Percentiles rank a stretch among this genome's conserved stretches.
Evolutionary conservation across 2,797 vertebrate species (phyloP).

Genomic region (Hippocampus kuda): DNA sequence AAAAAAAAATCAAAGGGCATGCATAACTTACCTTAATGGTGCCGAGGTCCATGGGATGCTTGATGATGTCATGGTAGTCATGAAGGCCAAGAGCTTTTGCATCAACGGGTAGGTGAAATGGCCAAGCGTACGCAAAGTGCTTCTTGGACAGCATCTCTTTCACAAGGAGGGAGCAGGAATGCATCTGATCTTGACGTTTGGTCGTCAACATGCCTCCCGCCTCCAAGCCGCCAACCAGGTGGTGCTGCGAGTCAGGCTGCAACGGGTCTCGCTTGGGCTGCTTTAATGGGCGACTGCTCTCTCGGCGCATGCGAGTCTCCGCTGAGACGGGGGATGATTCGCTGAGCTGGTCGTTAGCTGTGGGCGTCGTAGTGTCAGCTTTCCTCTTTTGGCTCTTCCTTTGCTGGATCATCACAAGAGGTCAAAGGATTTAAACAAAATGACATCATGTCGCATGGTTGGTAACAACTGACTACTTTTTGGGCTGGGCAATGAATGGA

Average conservation of each 20-base stretch:
- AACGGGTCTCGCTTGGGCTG: conserved; percentile 72
- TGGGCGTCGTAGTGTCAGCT: conserved; percentile 90
- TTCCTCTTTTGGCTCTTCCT: conserved; percentile 92
- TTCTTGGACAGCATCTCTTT: conserved; percentile 72
- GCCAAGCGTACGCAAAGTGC: conserved; percentile 83
- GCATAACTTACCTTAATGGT: conserved; percentile 71
- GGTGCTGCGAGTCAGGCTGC: conserved; percentile 71
- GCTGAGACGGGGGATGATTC: conserved; percentile 73
- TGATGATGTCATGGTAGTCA: conserved; percentile 90
- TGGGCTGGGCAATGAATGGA: too few relatives aligned
- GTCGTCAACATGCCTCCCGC: conserved; percentile 20
- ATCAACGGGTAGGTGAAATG: conserved; percentile 90
- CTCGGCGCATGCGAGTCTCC: conserved; percentile 67
- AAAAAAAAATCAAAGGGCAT: too few relatives aligned
- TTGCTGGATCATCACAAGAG: conserved; percentile 53
- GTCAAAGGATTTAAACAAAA: conserved; percentile 7
- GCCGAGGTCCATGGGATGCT: conserved; percentile 75
- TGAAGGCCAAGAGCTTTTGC: conserved; percentile 70
- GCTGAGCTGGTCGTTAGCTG: conserved; percentile 81
- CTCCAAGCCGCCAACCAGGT: conserved; percentile 31
- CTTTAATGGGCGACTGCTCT: conserved; percentile 71
- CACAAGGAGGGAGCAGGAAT: conserved; percentile 45
- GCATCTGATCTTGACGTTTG: conserved; percentile 52
- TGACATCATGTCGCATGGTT: neutral
- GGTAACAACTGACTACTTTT: neutral